Percentiles rank a stretch among this genome's conserved stretches.
Conservation (phyloP, 2,113 vertebrate genomes). For the Laterallus jamaicensis region DNA sequence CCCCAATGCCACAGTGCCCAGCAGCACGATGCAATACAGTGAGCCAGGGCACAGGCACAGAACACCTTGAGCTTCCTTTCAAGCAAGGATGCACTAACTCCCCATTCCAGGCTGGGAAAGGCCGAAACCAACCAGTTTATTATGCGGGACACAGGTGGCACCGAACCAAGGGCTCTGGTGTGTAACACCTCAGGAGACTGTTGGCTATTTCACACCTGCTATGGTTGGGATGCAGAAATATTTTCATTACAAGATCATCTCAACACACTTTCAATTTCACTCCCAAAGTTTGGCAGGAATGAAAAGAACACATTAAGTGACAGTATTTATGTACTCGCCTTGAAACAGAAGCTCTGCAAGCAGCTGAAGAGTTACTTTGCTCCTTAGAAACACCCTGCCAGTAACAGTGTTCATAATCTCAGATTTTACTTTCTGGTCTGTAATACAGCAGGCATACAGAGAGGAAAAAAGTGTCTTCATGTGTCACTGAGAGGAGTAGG, state of each 20-base stretch:
- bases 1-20: no score
- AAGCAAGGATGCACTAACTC: no score
- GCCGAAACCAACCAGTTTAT: neutral
- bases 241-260: neutral
- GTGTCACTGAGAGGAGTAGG: neutral
- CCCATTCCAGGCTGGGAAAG: no score
- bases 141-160: neutral
- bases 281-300: neutral
- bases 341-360: neutral
- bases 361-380: neutral
- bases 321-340: neutral
- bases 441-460: neutral
- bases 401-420: neutral
- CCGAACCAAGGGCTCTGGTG: neutral
- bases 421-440: neutral
- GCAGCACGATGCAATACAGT: no score
- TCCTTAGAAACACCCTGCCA: neutral
- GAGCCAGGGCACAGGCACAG: no score
- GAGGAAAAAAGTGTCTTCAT: neutral
- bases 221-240: neutral
- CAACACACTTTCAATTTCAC: neutral
- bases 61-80: no score
- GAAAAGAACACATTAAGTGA: neutral
- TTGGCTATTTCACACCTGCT: neutral
- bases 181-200: neutral